Base-by-base conservation (phyloP, 2,797 vertebrate species). In the Acrossocheilus wenchowensis region DNA sequence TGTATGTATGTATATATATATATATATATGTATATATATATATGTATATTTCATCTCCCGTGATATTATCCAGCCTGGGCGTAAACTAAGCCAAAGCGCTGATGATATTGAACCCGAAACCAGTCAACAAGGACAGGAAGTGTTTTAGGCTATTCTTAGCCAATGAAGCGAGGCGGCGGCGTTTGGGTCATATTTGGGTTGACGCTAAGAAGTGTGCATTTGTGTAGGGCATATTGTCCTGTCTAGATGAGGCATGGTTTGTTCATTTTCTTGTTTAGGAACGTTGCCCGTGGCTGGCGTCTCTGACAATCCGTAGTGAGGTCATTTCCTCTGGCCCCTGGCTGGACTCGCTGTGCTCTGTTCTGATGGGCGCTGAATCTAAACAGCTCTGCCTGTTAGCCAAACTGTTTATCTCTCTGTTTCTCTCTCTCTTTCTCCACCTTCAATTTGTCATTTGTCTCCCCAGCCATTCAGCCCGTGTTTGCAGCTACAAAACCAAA, bases 211-310 rank as follows among this genome's bases (percentile, higher is more conserved):
- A 43, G 43, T 43, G 23, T 75, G 60, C 69, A 57, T 73, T 66
- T 48, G 62, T 62, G 69, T 30, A 23, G 73, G 62, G 41, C 60
- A 30, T 72, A 83, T 87, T 64, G 66, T 85, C 50, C 50, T 79
- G 86, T 83, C 74, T 62, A 68, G 52, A 73, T 82, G 79, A 81
- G 77, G 62, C 71, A 83, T 81, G 82, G 83, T 87, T 64, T 64
- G 71, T 80, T 84, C 54, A 30, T 74, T 41, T 50, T 69, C 54
- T 79, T 60, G 52, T 64, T 66, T 41, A 84, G 68, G 75, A 79
- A 36, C 64, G 57, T 48, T 73, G 74, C 81, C 81, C 15, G 2
- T 62, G 86, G 81, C 86, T 72, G 75, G 43, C 10, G 48, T 83
- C 43, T 86, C 41, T 66, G 54, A 66, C 84, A 77, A 79, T 82